Evolutionary conservation across 2,797 vertebrate genomes (phyloP), one percentile per base, ranked within the genome.

Genomic region (Lepilemur septentrionalis): DNA sequence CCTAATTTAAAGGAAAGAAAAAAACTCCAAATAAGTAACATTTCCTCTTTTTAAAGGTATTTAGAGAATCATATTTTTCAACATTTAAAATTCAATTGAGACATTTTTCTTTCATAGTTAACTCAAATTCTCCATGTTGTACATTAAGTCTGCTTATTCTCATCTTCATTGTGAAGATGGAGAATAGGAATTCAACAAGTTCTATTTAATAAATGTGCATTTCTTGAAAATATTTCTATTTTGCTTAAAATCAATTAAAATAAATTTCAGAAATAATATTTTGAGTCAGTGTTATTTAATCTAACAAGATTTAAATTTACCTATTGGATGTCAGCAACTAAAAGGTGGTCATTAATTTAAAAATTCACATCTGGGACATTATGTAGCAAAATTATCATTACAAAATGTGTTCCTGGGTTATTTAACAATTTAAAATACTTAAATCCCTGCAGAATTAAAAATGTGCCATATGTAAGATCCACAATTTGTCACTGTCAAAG

Each of bases 371-470:
- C 82, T 93, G 70, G 65, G 43, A 85, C 30, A 94, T 67, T 84
- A 83, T 13, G 17, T 4, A 91, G 84, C 38, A 90, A 96, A 94
- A 89, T 92, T 84, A 93, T 83, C 65, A 55, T 73, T 83, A 6
- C 9, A 70, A 93, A 96, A 93, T 94, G 90, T 87, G 67, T 96
- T 61, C 96, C 48, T 94, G 90, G 90, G 94, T 94, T 88, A 96
- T 50, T 32, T 48, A 88, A 30, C 28, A 96, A 92, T 82, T 92
- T 79, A 93, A 94, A 94, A 95, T 81, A 78, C 35, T 90, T 90
- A 94, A 97, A 87, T 95, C 50, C 52, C n/a, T 95, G 9, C 22
- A 92, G 72, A 96, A 90, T 89, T 92, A 93, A 80, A 93, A 96
- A 38, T 93, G 91, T 43, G 22, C 43, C 80, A 94, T 78, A 97